Conservation (phyloP, 2,113 vertebrate genomes). For the Melanerpes formicivorus region DNA sequence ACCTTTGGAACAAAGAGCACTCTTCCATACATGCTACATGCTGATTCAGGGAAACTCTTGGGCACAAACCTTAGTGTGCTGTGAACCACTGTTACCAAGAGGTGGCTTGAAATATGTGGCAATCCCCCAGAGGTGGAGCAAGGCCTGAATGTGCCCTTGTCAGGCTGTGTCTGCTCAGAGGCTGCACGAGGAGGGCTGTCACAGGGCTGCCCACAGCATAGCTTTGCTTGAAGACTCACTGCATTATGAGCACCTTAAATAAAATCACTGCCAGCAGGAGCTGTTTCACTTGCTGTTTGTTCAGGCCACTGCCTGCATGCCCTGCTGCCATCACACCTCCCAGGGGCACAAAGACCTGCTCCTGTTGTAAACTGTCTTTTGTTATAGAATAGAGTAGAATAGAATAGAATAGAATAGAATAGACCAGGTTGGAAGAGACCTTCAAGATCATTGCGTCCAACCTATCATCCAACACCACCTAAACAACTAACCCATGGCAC, state of each 20-base stretch:
- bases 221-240: neutral
- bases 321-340: neutral
- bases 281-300: fast-evolving
- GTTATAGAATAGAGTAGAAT: too few relatives aligned
- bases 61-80: too few relatives aligned
- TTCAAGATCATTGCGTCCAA: too few relatives aligned
- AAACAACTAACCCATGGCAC: too few relatives aligned
- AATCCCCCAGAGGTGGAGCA: neutral
- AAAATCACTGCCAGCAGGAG: neutral
- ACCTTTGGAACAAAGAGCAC: fast-evolving
- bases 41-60: neutral
- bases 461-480: too few relatives aligned
- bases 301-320: fast-evolving
- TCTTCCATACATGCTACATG: fast-evolving
- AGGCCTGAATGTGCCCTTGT: neutral
- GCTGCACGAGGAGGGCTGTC: fast-evolving
- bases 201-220: neutral
- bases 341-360: neutral
- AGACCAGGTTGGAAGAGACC: too few relatives aligned
- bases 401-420: too few relatives aligned
- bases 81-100: neutral
- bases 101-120: fast-evolving
- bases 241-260: neutral
- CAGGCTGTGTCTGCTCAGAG: fast-evolving
- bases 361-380: too few relatives aligned